These are phyloP conservation scores for Pycnomerus fuliginosus DNA, from an alignment of 2,888 invertebrate genomes.

Conservation along the genomic window DNA sequence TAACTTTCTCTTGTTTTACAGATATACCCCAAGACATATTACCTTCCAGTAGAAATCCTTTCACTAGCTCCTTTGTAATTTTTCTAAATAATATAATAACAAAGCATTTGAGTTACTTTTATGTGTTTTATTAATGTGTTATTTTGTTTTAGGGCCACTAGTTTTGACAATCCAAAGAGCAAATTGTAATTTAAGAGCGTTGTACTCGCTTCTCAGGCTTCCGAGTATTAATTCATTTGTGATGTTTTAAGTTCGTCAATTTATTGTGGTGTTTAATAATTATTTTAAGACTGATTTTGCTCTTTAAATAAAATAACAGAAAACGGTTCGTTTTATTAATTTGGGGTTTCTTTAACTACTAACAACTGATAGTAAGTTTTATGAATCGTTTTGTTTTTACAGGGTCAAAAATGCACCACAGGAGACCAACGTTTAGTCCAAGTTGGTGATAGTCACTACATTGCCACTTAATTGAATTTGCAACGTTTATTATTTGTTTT, in stretches of 20 bases:
- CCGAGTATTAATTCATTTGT: conserved; percentile 9
- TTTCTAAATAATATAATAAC: background rate
- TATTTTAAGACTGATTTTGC: conserved; percentile 19
- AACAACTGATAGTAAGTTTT: conserved; percentile 1
- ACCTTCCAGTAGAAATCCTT: conserved; percentile 1
- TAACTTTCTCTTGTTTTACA: conserved; percentile 6
- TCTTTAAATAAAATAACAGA: conserved; percentile 12
- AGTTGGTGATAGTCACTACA: too few relatives aligned
- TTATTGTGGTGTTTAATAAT: conserved; percentile 7
- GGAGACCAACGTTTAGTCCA: too few relatives aligned
- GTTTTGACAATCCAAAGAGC: conserved; percentile 14
- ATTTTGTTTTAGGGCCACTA: conserved; percentile 24
- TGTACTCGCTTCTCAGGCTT: conserved; percentile 1
- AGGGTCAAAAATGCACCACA: conserved; percentile 14
- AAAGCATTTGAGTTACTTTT: conserved; percentile 4
- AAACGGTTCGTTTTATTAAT: conserved; percentile 1
- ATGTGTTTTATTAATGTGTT: conserved; percentile 14
- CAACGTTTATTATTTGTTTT: too few relatives aligned
- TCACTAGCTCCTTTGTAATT: background rate
- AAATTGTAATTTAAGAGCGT: conserved; percentile 20
- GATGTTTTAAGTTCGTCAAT: conserved; percentile 1
- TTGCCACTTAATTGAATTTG: too few relatives aligned
- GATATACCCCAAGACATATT: too few relatives aligned
- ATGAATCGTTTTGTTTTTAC: conserved; percentile 12
- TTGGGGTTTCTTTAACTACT: background rate